phyloP scores from a whole-genome alignment of 2,888 invertebrate genomes.

The Caenorhabditis drosophilae region DNA sequence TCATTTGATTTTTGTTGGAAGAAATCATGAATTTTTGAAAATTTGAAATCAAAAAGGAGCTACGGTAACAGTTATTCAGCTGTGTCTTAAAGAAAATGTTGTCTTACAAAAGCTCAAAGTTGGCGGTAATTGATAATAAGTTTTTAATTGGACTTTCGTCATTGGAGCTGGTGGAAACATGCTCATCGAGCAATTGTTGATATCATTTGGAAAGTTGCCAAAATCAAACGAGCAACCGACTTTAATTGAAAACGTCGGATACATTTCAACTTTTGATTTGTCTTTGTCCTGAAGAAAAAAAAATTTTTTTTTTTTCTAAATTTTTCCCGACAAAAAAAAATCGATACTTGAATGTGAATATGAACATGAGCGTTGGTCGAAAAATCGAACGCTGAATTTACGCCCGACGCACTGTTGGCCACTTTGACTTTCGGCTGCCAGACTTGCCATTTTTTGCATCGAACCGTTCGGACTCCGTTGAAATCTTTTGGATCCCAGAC shows the following conservation, averaged over 20 bases:
- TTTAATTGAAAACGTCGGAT: slow-evolving; percentile 61
- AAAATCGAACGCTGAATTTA: slow-evolving; percentile 55
- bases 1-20: too few relatives aligned
- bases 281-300: slow-evolving; percentile 10
- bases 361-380: slow-evolving; percentile 44
- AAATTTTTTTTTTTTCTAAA: not conserved
- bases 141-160: slow-evolving; percentile 28
- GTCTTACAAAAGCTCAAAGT: slow-evolving; percentile 35
- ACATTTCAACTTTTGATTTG: slow-evolving; percentile 55
- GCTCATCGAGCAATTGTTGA: slow-evolving; percentile 33
- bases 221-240: slow-evolving; percentile 64
- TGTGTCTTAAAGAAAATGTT: too few relatives aligned
- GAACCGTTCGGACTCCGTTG: slow-evolving; percentile 57
- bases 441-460: slow-evolving; percentile 62
- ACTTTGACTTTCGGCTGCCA: slow-evolving; percentile 64
- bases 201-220: slow-evolving; percentile 46
- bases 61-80: too few relatives aligned
- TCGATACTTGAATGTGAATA: slow-evolving; percentile 29
- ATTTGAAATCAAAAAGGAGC: too few relatives aligned
- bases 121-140: slow-evolving; percentile 22
- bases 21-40: too few relatives aligned
- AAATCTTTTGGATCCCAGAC: slow-evolving; percentile 62
- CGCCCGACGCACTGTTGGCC: slow-evolving; percentile 62
- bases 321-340: slow-evolving; percentile 3
- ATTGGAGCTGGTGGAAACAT: slow-evolving; percentile 34